phyloP scores from a whole-genome alignment of 2,888 invertebrate species.

The Leptinotarsa haldemani region DNA sequence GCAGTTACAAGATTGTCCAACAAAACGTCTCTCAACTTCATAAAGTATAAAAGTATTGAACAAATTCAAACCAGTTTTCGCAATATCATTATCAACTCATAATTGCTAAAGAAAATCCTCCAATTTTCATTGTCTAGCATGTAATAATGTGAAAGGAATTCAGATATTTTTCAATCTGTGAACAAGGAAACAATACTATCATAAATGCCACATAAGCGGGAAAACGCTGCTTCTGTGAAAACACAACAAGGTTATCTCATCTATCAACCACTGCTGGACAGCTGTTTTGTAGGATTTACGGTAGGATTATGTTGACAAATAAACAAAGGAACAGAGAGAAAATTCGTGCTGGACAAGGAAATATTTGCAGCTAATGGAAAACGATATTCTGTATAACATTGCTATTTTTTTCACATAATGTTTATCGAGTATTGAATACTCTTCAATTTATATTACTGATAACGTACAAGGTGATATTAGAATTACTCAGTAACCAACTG shows the following conservation, averaged over 20 bases:
- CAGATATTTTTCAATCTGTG: not conserved
- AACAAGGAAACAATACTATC: not conserved
- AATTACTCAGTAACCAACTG: no score
- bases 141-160: not conserved
- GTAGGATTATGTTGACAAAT: constrained; percentile 9
- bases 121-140: no score
- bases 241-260: constrained; percentile 14
- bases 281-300: constrained; percentile 7
- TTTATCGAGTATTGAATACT: no score
- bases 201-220: constrained; percentile 2
- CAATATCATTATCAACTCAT: no score
- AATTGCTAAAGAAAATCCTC: no score
- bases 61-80: no score
- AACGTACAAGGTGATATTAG: no score
- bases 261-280: constrained; percentile 17
- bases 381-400: not conserved
- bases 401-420: no score
- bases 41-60: no score
- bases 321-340: constrained; percentile 1
- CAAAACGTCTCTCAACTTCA: no score
- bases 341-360: not conserved
- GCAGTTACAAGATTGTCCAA: no score
- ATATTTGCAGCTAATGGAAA: not conserved
- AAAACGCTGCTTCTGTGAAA: not conserved
- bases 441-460: no score